Evolutionary conservation across 2,888 invertebrate species (phyloP), one percentile per base, ranked within the genome.

Genomic region (Synanthedon myopaeformis): DNA sequence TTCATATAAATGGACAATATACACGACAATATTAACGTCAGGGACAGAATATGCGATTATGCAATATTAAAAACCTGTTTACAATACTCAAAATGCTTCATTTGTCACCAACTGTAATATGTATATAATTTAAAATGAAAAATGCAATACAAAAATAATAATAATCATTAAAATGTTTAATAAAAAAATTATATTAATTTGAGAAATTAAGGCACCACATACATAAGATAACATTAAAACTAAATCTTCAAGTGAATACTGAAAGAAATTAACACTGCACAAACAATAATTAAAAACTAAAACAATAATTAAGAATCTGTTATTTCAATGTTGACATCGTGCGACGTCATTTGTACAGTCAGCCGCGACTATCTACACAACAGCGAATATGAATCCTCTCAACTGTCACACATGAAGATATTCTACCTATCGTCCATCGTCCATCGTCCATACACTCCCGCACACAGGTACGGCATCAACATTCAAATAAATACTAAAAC

Each of bases 141-240:
- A 69, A 61, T 63, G 62, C 60, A 63, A 59, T 55, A 59, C 54
- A 57, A 62, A 61, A 64, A 62, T 64, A 59, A 64, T 60, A 63
- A 63, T 19, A 19, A 19, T 58, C 56, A 64, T 54, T 49, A 55
- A 59, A 69, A 64, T 65, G 66, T 68, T 68, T 69, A 64, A 67
- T 64, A 66, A 67, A 72, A 69, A 67, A 2, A 45, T n/a, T 1
- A 45, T 45, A 45, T 17, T 51, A 28, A 74, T 70, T 68, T 63
- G 69, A 72, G 67, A 76, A 79, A 83, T 75, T 76, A 80, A 81
- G 81, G 87, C 85, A 85, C 85, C 85, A 84, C 77, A 77, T 79
- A 79, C 74, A 79, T 4, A 1, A 71, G 72, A 73, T 72, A 69
- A 71, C 53, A 70, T 68, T 23, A 64, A 68, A 74, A 72, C 69